A percentile compares a stretch with the other conserved stretches of the same genome.
phyloP scores from a whole-genome alignment of 2,888 invertebrate species.

The Cephalotes varians region DNA sequence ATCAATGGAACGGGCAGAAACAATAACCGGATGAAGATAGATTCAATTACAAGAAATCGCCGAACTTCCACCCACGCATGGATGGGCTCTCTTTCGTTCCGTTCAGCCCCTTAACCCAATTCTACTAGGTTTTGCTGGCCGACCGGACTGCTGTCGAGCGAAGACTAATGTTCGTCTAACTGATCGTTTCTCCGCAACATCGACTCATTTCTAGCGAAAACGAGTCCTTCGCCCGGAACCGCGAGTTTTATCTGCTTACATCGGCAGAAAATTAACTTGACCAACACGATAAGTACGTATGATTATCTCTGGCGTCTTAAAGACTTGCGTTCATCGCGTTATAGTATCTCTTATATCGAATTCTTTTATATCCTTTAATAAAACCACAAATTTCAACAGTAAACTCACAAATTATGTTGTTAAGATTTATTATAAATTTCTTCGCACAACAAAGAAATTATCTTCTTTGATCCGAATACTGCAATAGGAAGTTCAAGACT shows the following conservation, averaged over 20 bases:
- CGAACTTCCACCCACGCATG: conserved; percentile 49
- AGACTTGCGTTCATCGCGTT: background rate
- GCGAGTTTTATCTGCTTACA: conserved; percentile 46
- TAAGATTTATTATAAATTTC: background rate
- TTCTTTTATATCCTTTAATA: conserved; percentile 3
- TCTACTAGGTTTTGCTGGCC: conserved; percentile 60
- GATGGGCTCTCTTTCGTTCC: conserved; percentile 9
- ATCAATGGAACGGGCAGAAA: conserved; percentile 54
- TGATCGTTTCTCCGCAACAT: conserved; percentile 45
- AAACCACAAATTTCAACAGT: background rate
- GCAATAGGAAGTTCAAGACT: background rate
- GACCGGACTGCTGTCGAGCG: conserved; percentile 56
- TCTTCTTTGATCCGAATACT: background rate
- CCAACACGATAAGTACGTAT: background rate
- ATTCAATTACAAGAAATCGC: conserved; percentile 68
- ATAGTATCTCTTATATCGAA: background rate
- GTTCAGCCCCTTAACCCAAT: conserved; percentile 61
- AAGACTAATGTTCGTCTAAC: conserved; percentile 66
- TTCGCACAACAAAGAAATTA: background rate
- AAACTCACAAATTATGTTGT: background rate
- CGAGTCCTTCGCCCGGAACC: background rate
- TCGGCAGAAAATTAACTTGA: conserved; percentile 49
- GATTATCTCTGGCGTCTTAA: conserved; percentile 6
- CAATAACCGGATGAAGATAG: conserved; percentile 61
- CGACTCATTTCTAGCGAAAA: conserved; percentile 47